Base-by-base conservation (phyloP, 2,797 vertebrate genomes). In the Clamator glandarius region DNA sequence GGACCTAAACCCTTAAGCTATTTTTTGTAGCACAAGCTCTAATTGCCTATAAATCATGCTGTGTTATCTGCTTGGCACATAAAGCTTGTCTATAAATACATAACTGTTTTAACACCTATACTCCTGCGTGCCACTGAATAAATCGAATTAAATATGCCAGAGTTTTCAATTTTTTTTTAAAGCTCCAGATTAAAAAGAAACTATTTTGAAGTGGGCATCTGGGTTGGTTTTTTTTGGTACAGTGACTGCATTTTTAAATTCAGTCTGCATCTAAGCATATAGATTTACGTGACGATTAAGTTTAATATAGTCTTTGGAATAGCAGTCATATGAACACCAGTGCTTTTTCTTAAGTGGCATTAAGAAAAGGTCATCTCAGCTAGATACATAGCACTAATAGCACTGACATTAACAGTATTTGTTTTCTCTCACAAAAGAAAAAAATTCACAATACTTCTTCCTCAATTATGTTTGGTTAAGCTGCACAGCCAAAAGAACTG, bases 71-170 rank as follows among this genome's bases (percentile, higher is more conserved):
- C 74, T 82, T 81, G 66, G 66, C 77, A 74, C 12, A 5, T 62
- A 89, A 92, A 92, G 74, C 89, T 82, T 44, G 18, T 39, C 90
- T 83, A 89, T 89, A 95, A 90, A 95, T 68, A 94, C 29, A 12
- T 85, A 80, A 54, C 24, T 86, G 58, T 33, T 68, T 58, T 77
- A 55, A 92, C 95, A 93, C 68, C 75, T 50, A 13, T 78, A 68
- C 25, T 75, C 62, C 61, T 87, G 19, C 35, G 28, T 50, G 12
- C 6, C 31, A 75, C 15, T 64, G 44, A 78, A 48, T 66, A 75
- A 75, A 89, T 24, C 4, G 2, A 57, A 64, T 28, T 8, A 5
- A 90, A 67, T 29, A 48, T 0, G 7, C 11, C 19, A 79, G 8
- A 41, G 36, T 5, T 67, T 64, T 59, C 9, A 42, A 14, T 46